A percentile compares a stretch with the other conserved stretches of the same genome.
These are phyloP conservation scores for Choristoneura rosaceana DNA, from an alignment of 2,888 invertebrate species.

Conservation along the genomic window DNA sequence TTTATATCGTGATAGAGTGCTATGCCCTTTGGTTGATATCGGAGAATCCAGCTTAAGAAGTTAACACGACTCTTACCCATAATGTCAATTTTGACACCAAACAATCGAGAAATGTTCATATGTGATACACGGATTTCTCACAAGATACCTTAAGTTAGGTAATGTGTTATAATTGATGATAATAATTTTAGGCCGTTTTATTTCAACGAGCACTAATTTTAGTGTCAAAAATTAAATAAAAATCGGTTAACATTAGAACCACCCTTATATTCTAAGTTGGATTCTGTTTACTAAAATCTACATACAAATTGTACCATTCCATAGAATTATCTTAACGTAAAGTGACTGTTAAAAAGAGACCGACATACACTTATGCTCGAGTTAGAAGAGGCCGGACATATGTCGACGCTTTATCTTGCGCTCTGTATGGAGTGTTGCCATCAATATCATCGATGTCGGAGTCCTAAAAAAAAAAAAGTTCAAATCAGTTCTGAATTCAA, in stretches of 20 bases:
- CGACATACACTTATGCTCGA: constrained; percentile 48
- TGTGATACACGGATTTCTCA: no score
- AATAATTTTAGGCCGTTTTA: no score
- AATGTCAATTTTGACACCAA: no score
- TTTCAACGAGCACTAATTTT: no score
- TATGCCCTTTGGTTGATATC: not conserved
- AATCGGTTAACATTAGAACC: no score
- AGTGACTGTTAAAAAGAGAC: constrained; percentile 42
- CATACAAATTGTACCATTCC: no score
- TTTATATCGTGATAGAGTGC: not conserved
- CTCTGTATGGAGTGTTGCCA: constrained; percentile 67
- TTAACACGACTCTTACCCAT: no score
- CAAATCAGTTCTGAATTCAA: not conserved
- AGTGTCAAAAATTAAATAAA: no score
- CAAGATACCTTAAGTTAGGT: no score
- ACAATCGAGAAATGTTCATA: no score
- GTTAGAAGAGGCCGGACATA: constrained; percentile 52
- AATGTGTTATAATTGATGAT: no score
- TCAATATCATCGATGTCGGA: constrained; percentile 60
- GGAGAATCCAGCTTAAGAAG: not conserved
- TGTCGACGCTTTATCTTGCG: constrained; percentile 56
- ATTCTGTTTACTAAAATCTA: not conserved
- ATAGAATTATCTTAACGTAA: not conserved
- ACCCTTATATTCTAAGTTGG: not conserved
- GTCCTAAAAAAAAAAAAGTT: constrained; percentile 58